Conservation (phyloP, 2,888 invertebrate species). For the Apodemia mormo region DNA sequence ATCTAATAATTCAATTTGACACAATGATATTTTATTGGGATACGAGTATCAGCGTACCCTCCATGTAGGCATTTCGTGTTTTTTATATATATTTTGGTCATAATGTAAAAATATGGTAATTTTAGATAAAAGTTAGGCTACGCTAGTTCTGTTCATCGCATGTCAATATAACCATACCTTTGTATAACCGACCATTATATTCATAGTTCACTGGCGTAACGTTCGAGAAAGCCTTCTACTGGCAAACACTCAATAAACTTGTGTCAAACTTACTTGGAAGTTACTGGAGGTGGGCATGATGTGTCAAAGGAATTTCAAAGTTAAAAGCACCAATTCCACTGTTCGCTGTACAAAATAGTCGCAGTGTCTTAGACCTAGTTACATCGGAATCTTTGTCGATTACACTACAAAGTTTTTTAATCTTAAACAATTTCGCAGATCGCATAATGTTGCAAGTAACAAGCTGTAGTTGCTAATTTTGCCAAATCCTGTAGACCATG, state of each 20-base stretch:
- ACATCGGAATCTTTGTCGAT: not conserved
- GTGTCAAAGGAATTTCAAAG: conserved; percentile 46
- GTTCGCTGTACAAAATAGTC: not conserved
- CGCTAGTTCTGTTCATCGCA: not conserved
- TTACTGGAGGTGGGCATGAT: conserved; percentile 41
- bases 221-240: conserved; percentile 16
- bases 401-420: too few relatives aligned
- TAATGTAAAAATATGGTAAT: not conserved
- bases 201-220: not conserved
- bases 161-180: not conserved
- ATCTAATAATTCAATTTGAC: too few relatives aligned
- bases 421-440: too few relatives aligned
- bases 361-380: not conserved
- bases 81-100: too few relatives aligned
- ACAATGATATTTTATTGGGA: too few relatives aligned
- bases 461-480: too few relatives aligned
- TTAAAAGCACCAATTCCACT: conserved; percentile 22
- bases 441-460: too few relatives aligned
- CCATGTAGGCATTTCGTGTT: too few relatives aligned
- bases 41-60: too few relatives aligned
- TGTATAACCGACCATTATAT: conserved; percentile 3
- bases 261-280: conserved; percentile 36
- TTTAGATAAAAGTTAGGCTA: not conserved
- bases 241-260: conserved; percentile 45
- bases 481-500: too few relatives aligned